phyloP scores from a whole-genome alignment of 2,797 vertebrate species.

The Podarcis lilfordi region DNA sequence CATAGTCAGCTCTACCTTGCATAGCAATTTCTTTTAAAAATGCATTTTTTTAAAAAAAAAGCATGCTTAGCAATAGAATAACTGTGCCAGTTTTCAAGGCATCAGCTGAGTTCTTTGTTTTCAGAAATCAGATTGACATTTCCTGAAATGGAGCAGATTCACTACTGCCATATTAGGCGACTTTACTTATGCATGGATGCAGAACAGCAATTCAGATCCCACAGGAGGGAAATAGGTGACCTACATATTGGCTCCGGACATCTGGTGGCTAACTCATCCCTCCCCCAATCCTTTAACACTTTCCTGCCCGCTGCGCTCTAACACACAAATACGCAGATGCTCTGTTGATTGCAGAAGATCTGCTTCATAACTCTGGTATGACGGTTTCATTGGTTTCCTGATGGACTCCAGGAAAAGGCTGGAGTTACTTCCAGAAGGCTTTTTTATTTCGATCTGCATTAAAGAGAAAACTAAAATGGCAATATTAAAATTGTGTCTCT shows the following conservation, averaged over 20 bases:
- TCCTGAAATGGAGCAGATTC: background rate
- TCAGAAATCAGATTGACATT: constrained; percentile 2
- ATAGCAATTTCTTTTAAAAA: background rate
- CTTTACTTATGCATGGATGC: constrained; percentile 46
- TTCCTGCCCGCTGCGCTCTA: constrained; percentile 14
- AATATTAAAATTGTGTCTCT: background rate
- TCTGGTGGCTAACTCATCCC: constrained; percentile 42
- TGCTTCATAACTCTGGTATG: background rate
- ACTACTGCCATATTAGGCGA: constrained; percentile 12
- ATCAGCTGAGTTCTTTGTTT: background rate
- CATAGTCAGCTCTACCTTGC: background rate
- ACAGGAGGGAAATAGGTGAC: constrained; percentile 68
- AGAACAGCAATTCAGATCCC: constrained; percentile 45
- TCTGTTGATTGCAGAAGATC: background rate
- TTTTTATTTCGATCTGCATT: background rate
- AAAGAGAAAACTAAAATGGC: background rate
- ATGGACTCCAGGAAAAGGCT: background rate
- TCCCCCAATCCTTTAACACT: constrained; percentile 57
- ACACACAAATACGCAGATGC: background rate
- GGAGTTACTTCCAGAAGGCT: background rate
- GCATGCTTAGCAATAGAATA: background rate
- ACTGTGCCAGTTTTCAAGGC: background rate
- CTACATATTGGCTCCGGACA: constrained; percentile 70
- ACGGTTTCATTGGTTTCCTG: background rate
- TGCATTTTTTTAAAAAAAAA: background rate